A percentile compares a stretch with the other conserved stretches of the same genome.
phyloP scores from a whole-genome alignment of 1,140 invertebrate species.

The Ruditapes philippinarum region DNA sequence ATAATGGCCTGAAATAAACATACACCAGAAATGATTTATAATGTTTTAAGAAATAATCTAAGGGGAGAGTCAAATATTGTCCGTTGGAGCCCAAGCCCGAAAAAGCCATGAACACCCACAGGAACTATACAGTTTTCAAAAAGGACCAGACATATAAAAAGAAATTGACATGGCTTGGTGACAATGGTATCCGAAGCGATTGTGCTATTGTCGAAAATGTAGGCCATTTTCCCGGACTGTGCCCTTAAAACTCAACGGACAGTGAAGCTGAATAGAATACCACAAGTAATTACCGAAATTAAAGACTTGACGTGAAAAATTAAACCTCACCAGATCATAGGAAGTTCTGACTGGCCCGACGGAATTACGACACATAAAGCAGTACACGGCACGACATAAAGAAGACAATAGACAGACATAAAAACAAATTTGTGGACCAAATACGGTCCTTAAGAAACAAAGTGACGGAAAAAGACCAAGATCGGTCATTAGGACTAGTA shows the following conservation, averaged over 20 bases:
- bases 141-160: conserved; percentile 28
- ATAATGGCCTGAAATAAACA: background rate
- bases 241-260: background rate
- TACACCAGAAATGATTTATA: background rate
- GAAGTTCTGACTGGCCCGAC: background rate
- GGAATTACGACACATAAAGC: too few species aligned
- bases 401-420: background rate
- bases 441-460: background rate
- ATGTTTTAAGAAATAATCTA: background rate
- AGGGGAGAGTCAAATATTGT: background rate
- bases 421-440: background rate
- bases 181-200: background rate
- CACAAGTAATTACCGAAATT: conserved; percentile 38
- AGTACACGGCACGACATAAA: background rate
- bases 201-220: conserved; percentile 61
- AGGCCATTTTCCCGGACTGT: conserved; percentile 41
- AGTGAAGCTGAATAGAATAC: background rate
- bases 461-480: background rate
- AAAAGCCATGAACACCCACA: background rate
- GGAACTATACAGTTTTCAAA: conserved; percentile 44
- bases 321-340: conserved; percentile 41
- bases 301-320: background rate
- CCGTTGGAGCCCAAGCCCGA: conserved; percentile 42
- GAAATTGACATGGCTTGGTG: conserved; percentile 53
- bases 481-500: background rate